Percentiles rank a stretch among this genome's conserved stretches.
Evolutionary conservation across 1,140 invertebrate genomes (phyloP).

Genomic region (Brachionus asplanchnoidis): DNA sequence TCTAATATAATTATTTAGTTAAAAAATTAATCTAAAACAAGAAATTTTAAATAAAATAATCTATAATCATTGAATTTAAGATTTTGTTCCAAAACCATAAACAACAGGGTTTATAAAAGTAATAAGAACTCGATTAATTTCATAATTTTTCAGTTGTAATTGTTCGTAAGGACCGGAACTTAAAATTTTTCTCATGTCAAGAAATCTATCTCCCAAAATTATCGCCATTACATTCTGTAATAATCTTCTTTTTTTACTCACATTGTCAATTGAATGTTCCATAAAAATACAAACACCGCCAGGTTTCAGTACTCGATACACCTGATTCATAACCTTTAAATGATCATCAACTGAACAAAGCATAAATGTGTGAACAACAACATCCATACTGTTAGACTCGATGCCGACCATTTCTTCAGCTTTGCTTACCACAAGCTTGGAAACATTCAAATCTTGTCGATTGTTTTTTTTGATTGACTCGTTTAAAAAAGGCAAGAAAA

Average conservation of each 20-base stretch:
- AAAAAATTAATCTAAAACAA: background rate
- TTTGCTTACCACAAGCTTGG: background rate
- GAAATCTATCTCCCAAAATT: background rate
- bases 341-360: constrained; percentile 15
- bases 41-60: background rate
- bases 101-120: background rate
- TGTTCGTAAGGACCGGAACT: background rate
- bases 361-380: constrained; percentile 6
- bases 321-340: background rate
- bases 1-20: no score
- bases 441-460: background rate
- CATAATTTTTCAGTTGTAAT: background rate
- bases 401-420: constrained; percentile 15
- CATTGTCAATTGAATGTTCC: constrained; percentile 12
- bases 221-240: background rate
- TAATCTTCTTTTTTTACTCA: background rate
- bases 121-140: background rate
- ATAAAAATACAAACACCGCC: constrained; percentile 37
- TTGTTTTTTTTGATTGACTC: constrained; percentile 10
- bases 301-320: constrained; percentile 2
- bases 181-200: constrained; percentile 21
- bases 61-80: background rate
- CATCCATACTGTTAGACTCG: background rate
- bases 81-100: constrained; percentile 4
- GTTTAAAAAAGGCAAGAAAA: background rate